A percentile compares a stretch with the other conserved stretches of the same genome.
These are phyloP conservation scores for Hyalella azteca DNA, from an alignment of 2,888 invertebrate species.

Conservation along the genomic window DNA sequence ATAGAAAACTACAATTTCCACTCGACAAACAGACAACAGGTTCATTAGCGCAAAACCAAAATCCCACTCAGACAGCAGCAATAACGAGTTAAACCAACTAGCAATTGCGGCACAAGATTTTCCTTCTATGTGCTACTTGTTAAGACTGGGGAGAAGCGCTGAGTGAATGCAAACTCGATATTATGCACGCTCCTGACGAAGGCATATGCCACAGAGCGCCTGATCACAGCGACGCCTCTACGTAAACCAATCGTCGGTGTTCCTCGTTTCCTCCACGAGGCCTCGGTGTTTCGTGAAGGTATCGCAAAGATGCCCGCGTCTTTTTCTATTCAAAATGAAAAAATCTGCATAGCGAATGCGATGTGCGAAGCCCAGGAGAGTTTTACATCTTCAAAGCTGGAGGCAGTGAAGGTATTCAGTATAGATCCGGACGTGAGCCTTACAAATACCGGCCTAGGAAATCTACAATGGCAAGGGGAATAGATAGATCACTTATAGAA, in stretches of 20 bases:
- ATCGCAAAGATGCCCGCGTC: slow-evolving; percentile 22
- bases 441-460: too few relatives aligned
- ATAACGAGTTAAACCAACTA: too few relatives aligned
- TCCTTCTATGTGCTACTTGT: not conserved
- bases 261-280: not conserved
- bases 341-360: slow-evolving; percentile 28
- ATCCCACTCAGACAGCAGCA: too few relatives aligned
- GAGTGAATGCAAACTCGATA: slow-evolving; percentile 27
- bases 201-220: not conserved
- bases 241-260: not conserved
- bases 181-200: slow-evolving; percentile 23
- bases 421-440: too few relatives aligned
- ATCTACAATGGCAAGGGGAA: too few relatives aligned
- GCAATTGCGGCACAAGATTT: too few relatives aligned
- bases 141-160: not conserved
- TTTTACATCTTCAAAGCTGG: slow-evolving; percentile 5
- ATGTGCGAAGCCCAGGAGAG: slow-evolving; percentile 13
- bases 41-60: too few relatives aligned
- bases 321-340: slow-evolving; percentile 15
- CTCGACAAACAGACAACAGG: too few relatives aligned
- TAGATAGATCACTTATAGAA: too few relatives aligned
- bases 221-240: not conserved
- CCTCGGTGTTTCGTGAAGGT: slow-evolving; percentile 5
- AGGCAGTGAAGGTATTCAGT: too few relatives aligned
- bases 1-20: too few relatives aligned